Evolutionary conservation across 2,797 vertebrate species (phyloP), one percentile per base, ranked within the genome.

Genomic region (Aphelocoma californica): DNA sequence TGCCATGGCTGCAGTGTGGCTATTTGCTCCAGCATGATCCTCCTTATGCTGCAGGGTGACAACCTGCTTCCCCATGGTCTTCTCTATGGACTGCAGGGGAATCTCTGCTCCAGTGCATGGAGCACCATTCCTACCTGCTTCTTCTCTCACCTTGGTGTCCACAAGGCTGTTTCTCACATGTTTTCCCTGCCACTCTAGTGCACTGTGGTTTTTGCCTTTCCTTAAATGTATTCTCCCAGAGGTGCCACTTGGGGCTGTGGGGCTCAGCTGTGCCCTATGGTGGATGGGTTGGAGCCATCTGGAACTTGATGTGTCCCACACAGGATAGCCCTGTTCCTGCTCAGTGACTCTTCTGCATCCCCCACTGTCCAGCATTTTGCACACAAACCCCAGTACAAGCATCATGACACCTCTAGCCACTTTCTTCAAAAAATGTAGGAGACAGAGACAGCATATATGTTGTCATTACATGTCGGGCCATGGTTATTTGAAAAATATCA

Each of bases 231-330:
- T 48, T 78, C 6, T 80, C 13, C 29, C 25, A 60, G 42, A 61
- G 18, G 25, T 57, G 21, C n/a, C 0, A 1, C 31, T 16, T 0
- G 0, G 57, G 28, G 15, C n/a, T 82, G 8, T 19, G 7, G 9
- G 10, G n/a, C 50, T 75, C 20, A 56, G n/a, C 50, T 36, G 11
- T 80, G 24, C 31, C 21, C 15, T 80, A 0, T 0, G 1, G 14
- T 20, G n/a, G 12, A 19, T 29, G 14, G 0, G 0, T 26, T 75
- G 28, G 36, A 92, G 25, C 25, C 6, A 3, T 56, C 87, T 81
- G 70, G 47, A 78, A 45, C 32, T 6, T 14, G 14, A 34, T 86
- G 32, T 82, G 23, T 53, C 31, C 20, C 11, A 53, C 48, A 56
- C 12, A 47, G 53, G 19, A 9, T 3, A 69, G 17, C 12, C 14